These are phyloP conservation scores for Megaceryle maxima DNA, from an alignment of 2,113 vertebrate species.

Conservation along the genomic window DNA sequence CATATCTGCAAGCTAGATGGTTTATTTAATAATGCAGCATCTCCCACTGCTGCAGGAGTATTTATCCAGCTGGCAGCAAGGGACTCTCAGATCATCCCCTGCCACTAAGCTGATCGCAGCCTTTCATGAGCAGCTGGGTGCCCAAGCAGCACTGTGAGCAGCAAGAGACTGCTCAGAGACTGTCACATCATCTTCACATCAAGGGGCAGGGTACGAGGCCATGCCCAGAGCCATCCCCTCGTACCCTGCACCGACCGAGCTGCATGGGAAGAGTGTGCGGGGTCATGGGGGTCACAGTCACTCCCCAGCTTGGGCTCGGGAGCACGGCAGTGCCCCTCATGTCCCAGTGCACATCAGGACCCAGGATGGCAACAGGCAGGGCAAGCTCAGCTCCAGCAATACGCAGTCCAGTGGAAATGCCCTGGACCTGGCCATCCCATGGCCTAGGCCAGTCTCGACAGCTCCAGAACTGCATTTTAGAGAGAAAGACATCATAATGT, in stretches of 20 bases:
- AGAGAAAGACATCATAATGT: neutral
- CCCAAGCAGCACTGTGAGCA: neutral
- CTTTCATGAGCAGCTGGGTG: slow-evolving; percentile 22
- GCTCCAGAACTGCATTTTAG: neutral
- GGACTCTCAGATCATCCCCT: slow-evolving; percentile 43
- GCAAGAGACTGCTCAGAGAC: neutral
- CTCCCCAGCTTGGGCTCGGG: neutral
- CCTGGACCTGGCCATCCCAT: neutral
- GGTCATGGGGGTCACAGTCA: neutral
- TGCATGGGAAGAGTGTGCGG: neutral
- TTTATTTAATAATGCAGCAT: slow-evolving; percentile 44
- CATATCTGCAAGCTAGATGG: neutral
- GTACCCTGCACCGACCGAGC: neutral
- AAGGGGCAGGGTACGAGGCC: fast-evolving
- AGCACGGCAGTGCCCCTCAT: neutral
- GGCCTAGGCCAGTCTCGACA: neutral
- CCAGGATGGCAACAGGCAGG: neutral
- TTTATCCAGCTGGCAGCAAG: slow-evolving; percentile 41
- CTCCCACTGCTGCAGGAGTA: slow-evolving; percentile 22
- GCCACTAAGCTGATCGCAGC: slow-evolving; percentile 11
- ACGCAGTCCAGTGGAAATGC: neutral
- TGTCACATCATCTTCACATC: fast-evolving
- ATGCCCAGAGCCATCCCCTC: neutral
- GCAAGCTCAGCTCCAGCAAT: neutral
- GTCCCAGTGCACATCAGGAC: fast-evolving